Conservation (phyloP, 2,113 vertebrate genomes). For the Sapayoa aenigma region DNA sequence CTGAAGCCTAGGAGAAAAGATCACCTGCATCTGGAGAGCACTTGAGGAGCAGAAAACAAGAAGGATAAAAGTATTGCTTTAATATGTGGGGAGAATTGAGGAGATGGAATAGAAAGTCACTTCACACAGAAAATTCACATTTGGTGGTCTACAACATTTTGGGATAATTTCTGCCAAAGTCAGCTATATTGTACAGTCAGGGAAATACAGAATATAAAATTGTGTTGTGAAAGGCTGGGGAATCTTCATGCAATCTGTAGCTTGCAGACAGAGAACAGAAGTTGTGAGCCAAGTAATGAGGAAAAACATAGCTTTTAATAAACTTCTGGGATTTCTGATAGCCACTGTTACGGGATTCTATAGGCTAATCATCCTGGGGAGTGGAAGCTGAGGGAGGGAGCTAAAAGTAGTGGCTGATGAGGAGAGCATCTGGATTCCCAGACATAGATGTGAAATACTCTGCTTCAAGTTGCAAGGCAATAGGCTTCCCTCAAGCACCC, state of each 20-base stretch:
- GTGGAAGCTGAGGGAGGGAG: background rate
- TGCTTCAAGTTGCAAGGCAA: background rate
- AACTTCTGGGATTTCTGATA: background rate
- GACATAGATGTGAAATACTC: background rate
- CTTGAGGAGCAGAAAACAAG: conserved; percentile 14
- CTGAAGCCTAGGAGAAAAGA: background rate
- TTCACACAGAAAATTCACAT: background rate
- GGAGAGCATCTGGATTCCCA: background rate
- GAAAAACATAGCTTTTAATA: background rate
- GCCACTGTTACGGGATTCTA: background rate
- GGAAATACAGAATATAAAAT: background rate
- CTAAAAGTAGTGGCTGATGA: background rate
- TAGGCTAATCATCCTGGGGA: background rate
- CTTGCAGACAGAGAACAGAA: background rate
- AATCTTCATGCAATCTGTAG: background rate
- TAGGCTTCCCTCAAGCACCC: background rate
- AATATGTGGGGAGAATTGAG: background rate
- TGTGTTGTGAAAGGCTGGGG: background rate
- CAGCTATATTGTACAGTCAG: background rate
- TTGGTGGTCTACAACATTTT: background rate
- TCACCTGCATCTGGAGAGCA: background rate
- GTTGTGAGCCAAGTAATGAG: background rate
- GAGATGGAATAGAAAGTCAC: background rate
- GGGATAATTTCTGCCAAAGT: conserved; percentile 23
- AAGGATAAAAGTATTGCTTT: conserved; percentile 4